Percentiles rank a stretch among this genome's conserved stretches.
phyloP scores from a whole-genome alignment of 2,113 vertebrate species.

The Vidua chalybeata region DNA sequence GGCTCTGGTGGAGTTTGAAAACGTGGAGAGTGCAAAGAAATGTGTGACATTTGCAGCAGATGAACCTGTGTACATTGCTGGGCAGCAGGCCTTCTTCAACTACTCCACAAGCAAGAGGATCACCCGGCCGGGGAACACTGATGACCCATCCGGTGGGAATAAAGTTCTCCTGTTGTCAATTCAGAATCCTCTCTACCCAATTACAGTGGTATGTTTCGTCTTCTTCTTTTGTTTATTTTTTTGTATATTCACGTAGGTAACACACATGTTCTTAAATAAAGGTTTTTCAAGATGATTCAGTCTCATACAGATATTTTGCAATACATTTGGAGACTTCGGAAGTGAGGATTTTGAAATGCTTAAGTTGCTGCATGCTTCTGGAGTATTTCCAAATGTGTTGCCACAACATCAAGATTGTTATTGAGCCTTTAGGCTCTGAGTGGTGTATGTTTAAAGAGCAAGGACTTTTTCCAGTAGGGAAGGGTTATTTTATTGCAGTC shows the following conservation, averaged over 20 bases:
- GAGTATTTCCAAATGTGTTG: background rate
- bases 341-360: conserved; percentile 14
- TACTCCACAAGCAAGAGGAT: conserved; percentile 96
- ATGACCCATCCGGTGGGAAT: conserved; percentile 89
- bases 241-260: background rate
- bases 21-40: conserved; percentile 85
- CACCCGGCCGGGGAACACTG: conserved; percentile 88
- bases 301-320: background rate
- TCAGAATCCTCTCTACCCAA: conserved; percentile 94
- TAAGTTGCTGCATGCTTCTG: background rate
- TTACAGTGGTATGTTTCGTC: conserved; percentile 84
- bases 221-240: background rate
- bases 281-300: background rate
- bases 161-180: conserved; percentile 92
- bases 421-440: background rate
- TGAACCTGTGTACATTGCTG: conserved; percentile 86
- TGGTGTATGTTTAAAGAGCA: background rate
- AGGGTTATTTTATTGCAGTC: background rate
- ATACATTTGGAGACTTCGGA: background rate
- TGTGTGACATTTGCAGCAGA: conserved; percentile 83
- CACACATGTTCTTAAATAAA: background rate
- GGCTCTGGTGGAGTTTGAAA: conserved; percentile 93
- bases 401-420: background rate
- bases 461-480: background rate
- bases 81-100: conserved; percentile 93